phyloP scores from a whole-genome alignment of 2,113 vertebrate species.

The Sigmodon hispidus region DNA sequence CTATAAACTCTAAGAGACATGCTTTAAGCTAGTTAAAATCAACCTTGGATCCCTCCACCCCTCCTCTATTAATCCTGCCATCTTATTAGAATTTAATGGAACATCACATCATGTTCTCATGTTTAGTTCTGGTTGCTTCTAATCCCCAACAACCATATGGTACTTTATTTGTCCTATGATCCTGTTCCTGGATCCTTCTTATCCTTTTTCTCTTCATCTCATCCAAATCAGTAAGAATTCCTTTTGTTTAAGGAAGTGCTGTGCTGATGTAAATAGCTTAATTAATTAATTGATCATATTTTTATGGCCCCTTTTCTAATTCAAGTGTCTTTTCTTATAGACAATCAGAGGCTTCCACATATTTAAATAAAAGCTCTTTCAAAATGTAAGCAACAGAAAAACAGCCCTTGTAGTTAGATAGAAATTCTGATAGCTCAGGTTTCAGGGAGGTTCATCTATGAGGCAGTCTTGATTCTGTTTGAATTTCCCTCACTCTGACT shows the following conservation, averaged over 20 bases:
- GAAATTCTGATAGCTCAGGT: neutral
- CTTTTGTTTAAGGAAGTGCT: neutral
- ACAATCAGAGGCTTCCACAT: slow-evolving; percentile 10
- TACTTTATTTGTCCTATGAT: neutral
- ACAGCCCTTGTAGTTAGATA: neutral
- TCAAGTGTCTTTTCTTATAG: neutral
- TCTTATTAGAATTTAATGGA: neutral
- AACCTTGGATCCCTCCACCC: neutral
- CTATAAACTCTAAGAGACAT: neutral
- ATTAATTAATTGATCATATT: neutral
- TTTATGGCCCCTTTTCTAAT: slow-evolving; percentile 39
- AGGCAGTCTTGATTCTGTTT: neutral
- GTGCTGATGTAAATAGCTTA: neutral
- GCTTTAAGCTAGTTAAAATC: neutral
- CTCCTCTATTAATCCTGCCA: neutral
- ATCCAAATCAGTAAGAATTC: neutral
- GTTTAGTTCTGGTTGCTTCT: neutral
- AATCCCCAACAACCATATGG: neutral
- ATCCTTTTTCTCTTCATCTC: neutral
- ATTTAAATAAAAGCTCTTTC: neutral
- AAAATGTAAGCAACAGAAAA: slow-evolving; percentile 9
- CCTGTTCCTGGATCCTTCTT: neutral
- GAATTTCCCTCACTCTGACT: neutral
- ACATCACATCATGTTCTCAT: neutral
- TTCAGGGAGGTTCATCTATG: neutral